Conservation (phyloP, 2,797 vertebrate species). For the Syngnathus rostellatus region DNA sequence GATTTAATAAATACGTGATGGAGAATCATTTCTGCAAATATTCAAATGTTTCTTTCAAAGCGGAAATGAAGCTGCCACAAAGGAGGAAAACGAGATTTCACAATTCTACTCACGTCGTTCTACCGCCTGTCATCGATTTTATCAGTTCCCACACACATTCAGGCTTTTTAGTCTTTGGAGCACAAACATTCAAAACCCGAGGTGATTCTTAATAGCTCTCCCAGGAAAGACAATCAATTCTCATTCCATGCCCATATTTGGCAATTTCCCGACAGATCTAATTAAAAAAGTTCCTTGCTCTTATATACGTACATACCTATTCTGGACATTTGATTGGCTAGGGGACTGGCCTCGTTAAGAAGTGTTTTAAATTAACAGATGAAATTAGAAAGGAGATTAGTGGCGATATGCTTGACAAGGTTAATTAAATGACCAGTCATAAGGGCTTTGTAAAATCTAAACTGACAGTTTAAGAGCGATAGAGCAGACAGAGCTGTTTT, state of each 20-base stretch:
- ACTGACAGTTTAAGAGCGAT: conserved; percentile 32
- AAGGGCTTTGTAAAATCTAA: conserved; percentile 34
- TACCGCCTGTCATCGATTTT: conserved; percentile 18
- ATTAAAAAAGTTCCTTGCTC: conserved; percentile 54
- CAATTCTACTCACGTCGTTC: conserved; percentile 21
- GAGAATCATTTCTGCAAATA: conserved; percentile 43
- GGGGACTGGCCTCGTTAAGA: conserved; percentile 53
- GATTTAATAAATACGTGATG: conserved; percentile 45
- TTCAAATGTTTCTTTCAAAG: conserved; percentile 47
- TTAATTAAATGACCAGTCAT: conserved; percentile 64
- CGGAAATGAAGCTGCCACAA: conserved; percentile 62
- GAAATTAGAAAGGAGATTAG: conserved; percentile 57
- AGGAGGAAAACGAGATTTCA: conserved; percentile 44
- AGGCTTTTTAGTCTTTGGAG: background rate
- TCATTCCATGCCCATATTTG: conserved; percentile 41
- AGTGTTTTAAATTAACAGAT: conserved; percentile 61
- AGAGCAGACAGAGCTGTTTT: background rate
- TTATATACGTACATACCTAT: conserved; percentile 29
- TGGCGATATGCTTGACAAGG: conserved; percentile 54
- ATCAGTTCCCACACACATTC: conserved; percentile 6
- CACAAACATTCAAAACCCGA: conserved; percentile 13
- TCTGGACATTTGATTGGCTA: conserved; percentile 58
- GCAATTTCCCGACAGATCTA: conserved; percentile 57
- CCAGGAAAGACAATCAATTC: conserved; percentile 35
- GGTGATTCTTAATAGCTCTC: conserved; percentile 50